Evolutionary conservation across 2,888 invertebrate genomes (phyloP).

Genomic region (Lepeophtheirus nordmannii): DNA sequence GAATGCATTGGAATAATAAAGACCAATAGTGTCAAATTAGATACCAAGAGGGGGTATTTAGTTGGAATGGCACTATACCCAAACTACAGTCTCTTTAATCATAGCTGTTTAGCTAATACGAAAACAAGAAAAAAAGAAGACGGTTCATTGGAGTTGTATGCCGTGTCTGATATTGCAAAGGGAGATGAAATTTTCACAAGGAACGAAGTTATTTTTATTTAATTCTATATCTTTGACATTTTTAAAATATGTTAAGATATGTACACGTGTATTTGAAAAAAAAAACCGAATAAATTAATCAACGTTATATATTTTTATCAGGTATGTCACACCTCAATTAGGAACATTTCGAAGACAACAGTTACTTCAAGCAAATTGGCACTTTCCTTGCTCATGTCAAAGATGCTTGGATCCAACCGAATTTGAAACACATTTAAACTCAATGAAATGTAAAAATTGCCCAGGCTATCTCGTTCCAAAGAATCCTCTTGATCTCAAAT

Average conservation of each 20-base stretch:
- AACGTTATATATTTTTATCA: too few species aligned
- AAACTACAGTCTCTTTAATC: slow-evolving; percentile 15
- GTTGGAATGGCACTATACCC: slow-evolving; percentile 13
- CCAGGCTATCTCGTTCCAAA: neutral
- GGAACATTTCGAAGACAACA: slow-evolving; percentile 16
- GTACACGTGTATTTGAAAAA: too few species aligned
- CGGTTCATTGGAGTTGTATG: slow-evolving; percentile 6
- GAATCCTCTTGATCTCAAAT: neutral
- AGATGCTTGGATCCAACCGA: slow-evolving; percentile 12
- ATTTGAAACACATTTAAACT: neutral
- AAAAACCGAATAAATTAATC: too few species aligned
- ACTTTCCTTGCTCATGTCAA: slow-evolving; percentile 7
- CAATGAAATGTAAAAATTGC: slow-evolving; percentile 12
- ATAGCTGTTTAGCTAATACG: slow-evolving; percentile 20
- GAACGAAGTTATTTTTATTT: too few species aligned
- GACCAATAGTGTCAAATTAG: slow-evolving; percentile 22
- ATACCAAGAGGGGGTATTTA: neutral
- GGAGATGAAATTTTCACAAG: slow-evolving; percentile 10
- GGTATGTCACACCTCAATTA: slow-evolving; percentile 17
- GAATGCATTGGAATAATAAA: slow-evolving; percentile 12
- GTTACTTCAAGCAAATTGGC: slow-evolving; percentile 14
- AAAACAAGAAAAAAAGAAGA: slow-evolving; percentile 12
- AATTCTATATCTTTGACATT: too few species aligned
- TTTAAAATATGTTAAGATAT: too few species aligned
- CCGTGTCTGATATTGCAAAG: neutral